Evolutionary conservation across 2,888 invertebrate genomes (phyloP).

Genomic region (Mesodorylaimus sp.): DNA sequence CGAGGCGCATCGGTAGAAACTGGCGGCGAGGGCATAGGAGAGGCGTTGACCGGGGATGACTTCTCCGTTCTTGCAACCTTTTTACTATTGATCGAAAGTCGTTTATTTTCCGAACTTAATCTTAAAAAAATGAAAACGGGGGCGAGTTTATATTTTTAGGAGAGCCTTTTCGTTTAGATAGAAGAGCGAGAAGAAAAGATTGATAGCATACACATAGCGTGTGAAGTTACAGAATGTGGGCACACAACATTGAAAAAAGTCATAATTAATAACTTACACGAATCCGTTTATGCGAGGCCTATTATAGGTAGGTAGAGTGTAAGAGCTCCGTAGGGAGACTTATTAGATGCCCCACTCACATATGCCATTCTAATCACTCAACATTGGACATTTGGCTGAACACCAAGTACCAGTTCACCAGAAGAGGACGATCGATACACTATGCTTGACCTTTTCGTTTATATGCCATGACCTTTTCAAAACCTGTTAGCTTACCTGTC

Average conservation of each 20-base stretch:
- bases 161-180: not conserved
- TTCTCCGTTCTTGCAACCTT: not conserved
- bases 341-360: no score
- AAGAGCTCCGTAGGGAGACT: no score
- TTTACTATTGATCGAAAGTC: slow-evolving; percentile 12
- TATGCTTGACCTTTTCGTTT: no score
- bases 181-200: not conserved
- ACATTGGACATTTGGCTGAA: no score
- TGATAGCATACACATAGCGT: not conserved
- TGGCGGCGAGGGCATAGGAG: not conserved
- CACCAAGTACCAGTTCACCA: no score
- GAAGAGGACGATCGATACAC: no score
- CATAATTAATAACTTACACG: not conserved
- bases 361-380: no score
- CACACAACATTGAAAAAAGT: not conserved
- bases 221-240: not conserved
- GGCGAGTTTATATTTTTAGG: not conserved
- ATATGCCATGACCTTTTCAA: not conserved
- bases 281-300: slow-evolving; percentile 30
- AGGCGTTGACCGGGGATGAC: not conserved
- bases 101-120: slow-evolving; percentile 13
- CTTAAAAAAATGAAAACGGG: slow-evolving; percentile 7
- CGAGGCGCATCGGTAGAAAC: not conserved
- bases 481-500: slow-evolving; percentile 38
- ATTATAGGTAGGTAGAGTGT: slow-evolving; percentile 48